A percentile compares a stretch with the other conserved stretches of the same genome.
Evolutionary conservation across 2,797 vertebrate species (phyloP).

Genomic region (Gymnothorax javanicus): DNA sequence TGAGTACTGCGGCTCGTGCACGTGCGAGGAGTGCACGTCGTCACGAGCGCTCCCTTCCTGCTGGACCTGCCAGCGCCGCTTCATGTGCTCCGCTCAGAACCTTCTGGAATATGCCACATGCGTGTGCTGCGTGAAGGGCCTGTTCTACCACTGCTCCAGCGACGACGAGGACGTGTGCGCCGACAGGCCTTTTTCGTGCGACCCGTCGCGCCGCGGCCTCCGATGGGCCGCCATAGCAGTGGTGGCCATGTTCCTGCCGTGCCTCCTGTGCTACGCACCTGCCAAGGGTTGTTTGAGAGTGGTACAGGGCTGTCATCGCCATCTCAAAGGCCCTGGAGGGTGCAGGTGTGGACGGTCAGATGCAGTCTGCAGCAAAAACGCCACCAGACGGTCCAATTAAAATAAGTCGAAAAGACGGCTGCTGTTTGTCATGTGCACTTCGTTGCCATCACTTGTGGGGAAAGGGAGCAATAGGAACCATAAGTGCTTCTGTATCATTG

Average conservation of each 20-base stretch:
- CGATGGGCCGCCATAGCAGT: conserved; percentile 87
- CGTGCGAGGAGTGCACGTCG: conserved; percentile 82
- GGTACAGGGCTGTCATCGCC: conserved; percentile 90
- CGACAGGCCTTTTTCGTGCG: conserved; percentile 94
- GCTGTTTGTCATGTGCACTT: conserved; percentile 39
- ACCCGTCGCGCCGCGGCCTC: conserved; percentile 83
- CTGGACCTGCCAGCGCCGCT: conserved; percentile 90
- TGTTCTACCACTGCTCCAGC: conserved; percentile 98
- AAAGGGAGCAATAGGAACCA: background rate
- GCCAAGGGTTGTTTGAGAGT: conserved; percentile 85
- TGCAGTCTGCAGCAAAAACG: conserved; percentile 74
- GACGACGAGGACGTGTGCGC: conserved; percentile 94
- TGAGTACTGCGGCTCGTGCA: conserved; percentile 85
- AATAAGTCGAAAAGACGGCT: conserved; percentile 3
- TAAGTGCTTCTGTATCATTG: background rate
- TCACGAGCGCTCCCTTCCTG: conserved; percentile 84
- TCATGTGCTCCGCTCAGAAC: conserved; percentile 86
- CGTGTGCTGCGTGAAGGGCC: conserved; percentile 90
- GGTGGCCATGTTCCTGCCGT: conserved; percentile 86
- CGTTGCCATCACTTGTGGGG: background rate
- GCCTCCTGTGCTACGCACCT: conserved; percentile 94
- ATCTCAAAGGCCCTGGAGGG: conserved; percentile 81
- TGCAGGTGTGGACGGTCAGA: conserved; percentile 87
- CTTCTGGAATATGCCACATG: conserved; percentile 91
- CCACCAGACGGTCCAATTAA: conserved; percentile 76